phyloP scores from a whole-genome alignment of 64 coral and sea anemone species.

The Hydrozoanthus tunicans region DNA sequence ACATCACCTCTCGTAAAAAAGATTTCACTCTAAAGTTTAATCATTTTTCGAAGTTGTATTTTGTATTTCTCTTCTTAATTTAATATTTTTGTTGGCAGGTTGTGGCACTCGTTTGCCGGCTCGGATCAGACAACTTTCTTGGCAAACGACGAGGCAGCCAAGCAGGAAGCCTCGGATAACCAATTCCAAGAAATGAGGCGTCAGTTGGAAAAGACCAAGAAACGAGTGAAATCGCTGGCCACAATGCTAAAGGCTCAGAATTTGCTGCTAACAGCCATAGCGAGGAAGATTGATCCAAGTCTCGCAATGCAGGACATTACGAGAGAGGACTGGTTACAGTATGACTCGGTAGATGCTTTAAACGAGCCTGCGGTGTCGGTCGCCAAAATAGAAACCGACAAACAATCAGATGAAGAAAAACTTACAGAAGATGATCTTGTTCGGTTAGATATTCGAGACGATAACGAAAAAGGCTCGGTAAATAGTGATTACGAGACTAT shows the following conservation, averaged over 20 bases:
- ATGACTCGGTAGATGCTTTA: slow-evolving; percentile 21
- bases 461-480: neutral
- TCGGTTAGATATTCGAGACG: slow-evolving; percentile 23
- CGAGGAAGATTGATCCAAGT: slow-evolving; percentile 50
- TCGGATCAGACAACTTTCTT: neutral
- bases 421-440: slow-evolving; percentile 36
- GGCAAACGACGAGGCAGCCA: neutral
- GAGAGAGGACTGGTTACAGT: slow-evolving; percentile 38
- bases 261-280: slow-evolving; percentile 45
- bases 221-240: slow-evolving; percentile 28
- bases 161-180: neutral
- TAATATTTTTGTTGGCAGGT: neutral
- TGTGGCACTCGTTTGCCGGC: slow-evolving; percentile 33
- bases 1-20: too few species aligned
- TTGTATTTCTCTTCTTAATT: neutral
- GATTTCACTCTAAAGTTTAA: too few species aligned
- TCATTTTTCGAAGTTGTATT: neutral
- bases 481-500: slow-evolving; percentile 26
- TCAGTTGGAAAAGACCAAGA: slow-evolving; percentile 54
- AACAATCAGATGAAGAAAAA: neutral
- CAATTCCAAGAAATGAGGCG: slow-evolving; percentile 43
- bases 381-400: neutral
- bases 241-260: slow-evolving; percentile 56
- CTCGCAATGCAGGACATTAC: slow-evolving; percentile 12
- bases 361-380: neutral